phyloP scores from a whole-genome alignment of 2,113 vertebrate genomes.

The Gopherus evgoodei region DNA sequence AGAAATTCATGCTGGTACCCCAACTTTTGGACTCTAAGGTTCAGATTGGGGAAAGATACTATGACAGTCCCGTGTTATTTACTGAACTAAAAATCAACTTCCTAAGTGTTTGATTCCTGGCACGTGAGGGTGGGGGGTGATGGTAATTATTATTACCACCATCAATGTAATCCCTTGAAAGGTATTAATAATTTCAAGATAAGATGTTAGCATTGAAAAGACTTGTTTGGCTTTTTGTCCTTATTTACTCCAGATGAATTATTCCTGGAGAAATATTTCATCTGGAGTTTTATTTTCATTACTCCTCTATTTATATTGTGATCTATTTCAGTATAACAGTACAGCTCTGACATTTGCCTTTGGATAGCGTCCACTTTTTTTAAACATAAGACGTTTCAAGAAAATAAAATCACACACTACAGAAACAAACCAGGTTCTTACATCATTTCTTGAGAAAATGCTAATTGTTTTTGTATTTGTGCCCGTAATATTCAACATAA shows the following conservation, averaged over 20 bases:
- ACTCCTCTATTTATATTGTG: constrained; percentile 54
- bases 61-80: constrained; percentile 9
- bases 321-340: constrained; percentile 49
- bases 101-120: constrained; percentile 52
- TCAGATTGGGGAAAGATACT: no score
- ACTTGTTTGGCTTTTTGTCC: constrained; percentile 42
- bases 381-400: neutral
- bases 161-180: constrained; percentile 64
- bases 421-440: neutral
- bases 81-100: constrained; percentile 60
- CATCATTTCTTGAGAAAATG: neutral
- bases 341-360: constrained; percentile 1
- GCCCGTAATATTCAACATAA: neutral
- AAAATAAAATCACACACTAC: neutral
- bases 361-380: neutral
- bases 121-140: neutral
- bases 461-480: neutral
- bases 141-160: constrained; percentile 62
- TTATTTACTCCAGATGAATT: constrained; percentile 54
- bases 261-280: constrained; percentile 62
- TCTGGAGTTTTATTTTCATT: constrained; percentile 63
- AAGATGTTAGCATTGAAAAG: constrained; percentile 61
- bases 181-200: constrained; percentile 66
- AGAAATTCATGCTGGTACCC: no score
- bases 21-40: no score